Evolutionary conservation across 1,140 invertebrate genomes (phyloP), one percentile per base, ranked within the genome.

Genomic region (Drosophila lowei): DNA sequence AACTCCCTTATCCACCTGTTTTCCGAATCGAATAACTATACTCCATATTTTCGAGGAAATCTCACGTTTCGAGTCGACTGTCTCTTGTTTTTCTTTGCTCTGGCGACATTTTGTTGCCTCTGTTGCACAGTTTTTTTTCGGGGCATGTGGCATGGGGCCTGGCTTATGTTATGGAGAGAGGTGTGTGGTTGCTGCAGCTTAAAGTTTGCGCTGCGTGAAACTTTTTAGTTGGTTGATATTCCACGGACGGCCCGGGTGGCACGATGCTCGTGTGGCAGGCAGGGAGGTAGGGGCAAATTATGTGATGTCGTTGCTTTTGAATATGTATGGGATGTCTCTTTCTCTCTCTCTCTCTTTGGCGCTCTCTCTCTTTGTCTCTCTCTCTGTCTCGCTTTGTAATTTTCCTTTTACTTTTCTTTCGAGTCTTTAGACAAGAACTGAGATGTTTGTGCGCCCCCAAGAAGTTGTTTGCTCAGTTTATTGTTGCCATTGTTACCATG

Each of bases 141-240:
- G 9, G 4, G 18, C 5, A 0, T 5, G 30, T 30, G 2, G 28
- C n/a, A 11, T 9, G 34, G 11, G 7, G 28, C 6, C n/a, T 9
- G 21, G 41, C 42, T 21, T 42, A 8, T 48, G 38, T 46, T 57
- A 13, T 38, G 34, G 34, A 5, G 34, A 13, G 34, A 13, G 34
- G 11, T 18, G 47, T 9, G 16, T 0, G 9, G 28, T 3, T n/a
- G 23, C 52, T 15, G 16, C 18, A 48, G 55, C 55, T 72, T 49
- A 74, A 74, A 73, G 72, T 76, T 76, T 54, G 53, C 73, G 72
- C 73, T 76, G 73, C 73, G 73, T 76, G 72, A 75, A 76, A 76
- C 73, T 76, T 76, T 76, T 75, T 62, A 76, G 63, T 76, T 76
- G 73, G 72, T 68, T 76, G 68, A 68, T 75, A 68, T 76, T 54